phyloP scores from a whole-genome alignment of 2,113 vertebrate species.

The Camelus bactrianus region DNA sequence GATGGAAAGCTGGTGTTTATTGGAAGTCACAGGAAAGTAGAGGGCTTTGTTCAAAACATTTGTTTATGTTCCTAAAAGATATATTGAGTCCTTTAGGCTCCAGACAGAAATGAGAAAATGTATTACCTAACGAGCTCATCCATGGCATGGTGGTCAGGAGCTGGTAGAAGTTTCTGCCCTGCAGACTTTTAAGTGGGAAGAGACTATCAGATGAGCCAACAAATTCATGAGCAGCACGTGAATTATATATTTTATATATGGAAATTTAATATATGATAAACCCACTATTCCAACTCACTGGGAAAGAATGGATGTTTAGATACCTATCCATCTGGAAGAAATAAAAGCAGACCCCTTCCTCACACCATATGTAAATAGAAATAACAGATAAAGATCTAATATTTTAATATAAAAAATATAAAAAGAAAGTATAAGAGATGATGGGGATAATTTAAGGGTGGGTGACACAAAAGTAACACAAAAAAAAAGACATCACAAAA shows the following conservation, averaged over 20 bases:
- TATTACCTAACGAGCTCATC: not conserved
- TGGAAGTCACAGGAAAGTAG: not conserved
- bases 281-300: not conserved
- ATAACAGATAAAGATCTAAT: not conserved
- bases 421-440: not conserved
- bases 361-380: conserved; percentile 4
- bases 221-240: not conserved
- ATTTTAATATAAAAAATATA: not conserved
- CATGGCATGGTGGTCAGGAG: not conserved
- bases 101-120: not conserved
- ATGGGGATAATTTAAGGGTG: not conserved
- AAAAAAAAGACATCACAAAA: not conserved
- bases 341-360: not conserved
- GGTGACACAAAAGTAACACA: not conserved
- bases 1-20: not conserved
- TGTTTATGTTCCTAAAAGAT: not conserved
- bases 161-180: not conserved
- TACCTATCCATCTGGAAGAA: not conserved
- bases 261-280: not conserved
- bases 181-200: not conserved
- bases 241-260: not conserved
- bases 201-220: not conserved
- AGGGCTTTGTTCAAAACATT: not conserved
- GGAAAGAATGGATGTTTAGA: not conserved
- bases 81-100: not conserved